Percentiles rank a stretch among this genome's conserved stretches.
These are phyloP conservation scores for Bursaphelenchus mucronatus DNA, from an alignment of 1,140 invertebrate genomes.

Conservation along the genomic window DNA sequence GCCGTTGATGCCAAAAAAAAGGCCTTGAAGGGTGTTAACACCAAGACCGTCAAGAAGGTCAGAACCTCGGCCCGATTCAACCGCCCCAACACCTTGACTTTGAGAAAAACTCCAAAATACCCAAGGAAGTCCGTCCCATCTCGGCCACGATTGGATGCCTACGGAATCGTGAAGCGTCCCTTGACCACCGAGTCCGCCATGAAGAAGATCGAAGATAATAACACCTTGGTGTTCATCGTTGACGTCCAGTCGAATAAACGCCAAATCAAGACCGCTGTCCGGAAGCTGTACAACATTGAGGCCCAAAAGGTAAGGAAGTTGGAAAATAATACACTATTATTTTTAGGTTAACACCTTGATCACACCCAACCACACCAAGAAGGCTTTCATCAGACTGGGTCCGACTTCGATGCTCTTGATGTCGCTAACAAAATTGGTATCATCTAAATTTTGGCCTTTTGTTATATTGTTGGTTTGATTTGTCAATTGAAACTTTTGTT, in stretches of 20 bases:
- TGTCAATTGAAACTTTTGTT: slow-evolving; percentile 13
- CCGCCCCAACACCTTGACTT: slow-evolving; percentile 82
- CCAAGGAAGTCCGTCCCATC: slow-evolving; percentile 86
- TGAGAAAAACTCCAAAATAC: slow-evolving; percentile 86
- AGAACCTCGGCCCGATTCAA: slow-evolving; percentile 89
- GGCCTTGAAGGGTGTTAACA: slow-evolving; percentile 50
- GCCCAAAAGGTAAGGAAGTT: slow-evolving; percentile 91
- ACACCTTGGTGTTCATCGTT: slow-evolving; percentile 97
- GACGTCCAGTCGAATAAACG: slow-evolving; percentile 94
- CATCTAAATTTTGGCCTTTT: slow-evolving; percentile 48
- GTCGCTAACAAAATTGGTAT: slow-evolving; percentile 82
- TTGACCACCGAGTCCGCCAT: slow-evolving; percentile 98
- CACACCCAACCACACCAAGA: slow-evolving; percentile 96
- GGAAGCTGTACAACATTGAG: slow-evolving; percentile 96
- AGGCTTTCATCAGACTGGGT: slow-evolving; percentile 92
- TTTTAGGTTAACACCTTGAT: slow-evolving; percentile 61
- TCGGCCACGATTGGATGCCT: slow-evolving; percentile 90
- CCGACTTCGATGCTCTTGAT: slow-evolving; percentile 96
- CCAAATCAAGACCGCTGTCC: slow-evolving; percentile 84
- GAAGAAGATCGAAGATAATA: slow-evolving; percentile 99
- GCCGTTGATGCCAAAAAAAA: slow-evolving; percentile 59
- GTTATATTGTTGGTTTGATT: slow-evolving; percentile 24
- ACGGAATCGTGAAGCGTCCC: slow-evolving; percentile 94
- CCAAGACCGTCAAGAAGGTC: slow-evolving; percentile 69
- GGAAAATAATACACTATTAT: slow-evolving; percentile 38